Evolutionary conservation across 2,888 invertebrate genomes (phyloP), one percentile per base, ranked within the genome.

Genomic region (Platycheirus rosarum): DNA sequence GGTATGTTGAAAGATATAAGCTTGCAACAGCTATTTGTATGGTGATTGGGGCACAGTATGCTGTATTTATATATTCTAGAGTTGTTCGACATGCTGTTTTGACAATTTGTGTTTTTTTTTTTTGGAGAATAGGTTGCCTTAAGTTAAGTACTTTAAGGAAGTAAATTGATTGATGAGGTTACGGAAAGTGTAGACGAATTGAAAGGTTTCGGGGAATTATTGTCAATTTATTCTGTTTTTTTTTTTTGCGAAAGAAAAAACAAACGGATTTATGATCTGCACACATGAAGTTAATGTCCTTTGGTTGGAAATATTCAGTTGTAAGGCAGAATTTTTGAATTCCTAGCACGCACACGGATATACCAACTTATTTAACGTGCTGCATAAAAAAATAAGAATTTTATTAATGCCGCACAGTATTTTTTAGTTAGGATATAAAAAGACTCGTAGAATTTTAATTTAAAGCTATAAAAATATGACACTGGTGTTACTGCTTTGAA

Each of bases 11-110:
- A 48, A 32, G 62, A 70, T 77, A 35, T 26, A 32, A 60, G 73
- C 66, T 66, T 57, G 65, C 65, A 57, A 63, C 20, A 71, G 65
- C 63, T 57, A 71, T 70, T 65, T 60, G 9, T 62, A 53, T 53
- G 66, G 35, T 53, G 57, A 78, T 73, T 78, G 44, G 4, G 46
- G 6, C 29, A 20, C 9, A 35, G n/a, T 14, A 20, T 51, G 40
- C 23, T 48, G 32, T 46, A 6, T 46, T 13, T 18, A 7, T 13
- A 18, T 71, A 18, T 55, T 29, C n/a, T 20, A 5, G 9, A 23
- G 11, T 11, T 51, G 5, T 40, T 5, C 20, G 48, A 40, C 26
- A 68, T 62, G 66, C 51, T 32, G 60, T 35, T 60, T 60, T 51
- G 26, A 35, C 14, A 20, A 16, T 9, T 29, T 53, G 60, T 37